Base-by-base conservation (phyloP, 2,113 vertebrate genomes). In the Amphiprion ocellaris region DNA sequence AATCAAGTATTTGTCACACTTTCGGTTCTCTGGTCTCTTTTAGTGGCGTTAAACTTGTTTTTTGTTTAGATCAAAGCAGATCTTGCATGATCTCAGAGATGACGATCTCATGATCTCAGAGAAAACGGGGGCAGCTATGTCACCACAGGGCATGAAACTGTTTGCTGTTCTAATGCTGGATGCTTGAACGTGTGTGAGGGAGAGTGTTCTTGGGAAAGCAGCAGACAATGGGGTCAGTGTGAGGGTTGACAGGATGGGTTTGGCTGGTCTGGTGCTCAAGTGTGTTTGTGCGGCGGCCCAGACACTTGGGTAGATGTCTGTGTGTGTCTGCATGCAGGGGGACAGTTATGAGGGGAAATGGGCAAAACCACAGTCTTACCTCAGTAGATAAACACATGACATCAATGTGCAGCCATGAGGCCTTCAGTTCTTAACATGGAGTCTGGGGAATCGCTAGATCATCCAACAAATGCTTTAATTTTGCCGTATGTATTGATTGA, bases 371-470 rank as follows among this genome's bases (percentile, higher is more conserved):
- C 49, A 55, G 77, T 73, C 71, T 80, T 82, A 62, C 77, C 69
- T 87, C 78, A 87, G 66, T 53, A 61, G 69, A 69, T 81, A 85
- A 91, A 86, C 81, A 77, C 69, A 86, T 69, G 69, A 90, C 81
- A 76, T 84, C 83, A 84, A 66, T 14, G 19, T 52, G 64, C 26
- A 26, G 26, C 26, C 26, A 26, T 26, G 26, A 26, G 33, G 21
- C 23, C 66, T 24, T 59, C 24, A 23, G 28, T 10, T 16, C 49
- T 73, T 2, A 49, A 61, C 28, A 68, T n/a, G 21, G 39, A 14
- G 7, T 61, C 50, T 30, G n/a, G 33, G 12, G 24, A 28, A n/a
- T 30, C 37, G 28, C 10, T 10, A 8, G 1, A 24, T 37, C 26
- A 63, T 44, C 21, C 24, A 37, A n/a, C 16, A 49, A 49, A 4